Evolutionary conservation across 2,113 vertebrate species (phyloP), one percentile per base, ranked within the genome.

Genomic region (Cyanoliseus patagonus): DNA sequence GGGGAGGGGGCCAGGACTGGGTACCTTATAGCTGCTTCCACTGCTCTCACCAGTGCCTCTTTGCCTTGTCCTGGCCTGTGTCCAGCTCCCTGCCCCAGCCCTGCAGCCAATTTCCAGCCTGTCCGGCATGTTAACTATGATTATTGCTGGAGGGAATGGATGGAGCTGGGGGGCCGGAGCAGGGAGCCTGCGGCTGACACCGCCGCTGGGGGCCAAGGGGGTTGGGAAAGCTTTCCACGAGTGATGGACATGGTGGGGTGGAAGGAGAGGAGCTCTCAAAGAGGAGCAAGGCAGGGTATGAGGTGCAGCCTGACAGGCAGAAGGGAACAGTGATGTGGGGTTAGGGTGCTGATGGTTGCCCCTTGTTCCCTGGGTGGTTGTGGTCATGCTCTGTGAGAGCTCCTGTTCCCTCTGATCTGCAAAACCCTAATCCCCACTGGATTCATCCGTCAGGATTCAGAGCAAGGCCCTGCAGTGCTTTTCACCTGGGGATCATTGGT

Each of bases 311-410:
- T 4, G 10, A 7, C 7, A 10, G 27, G 59, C 23, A 41, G 37
- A 49, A 68, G 28, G 37, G 52, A 89, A 35, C 7, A 11, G 9
- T 17, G 31, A 13, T 92, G 37, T 62, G 85, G 41, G 74, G 27
- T 41, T 64, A 64, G 52, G 35, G 28, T 13, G 1, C 12, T 28
- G 53, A 14, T 1, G 12, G 57, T 41, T 1, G 1, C 24, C 12
- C 14, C 28, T 52, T 7, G 25, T 49, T 39, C 49, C 39, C 27
- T 31, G 74, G 24, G 47, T 70, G 52, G 33, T 42, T 9, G 3
- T 27, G 17, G 4, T 55, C 3, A 0, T 15, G 53, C 15, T 15
- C 8, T 0, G 2, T 37, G 42, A 1, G 2, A 68, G 53, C 25
- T 77, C 39, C 10, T 35, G 64, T 41, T 5, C 73, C 37, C 35